Conservation (phyloP, 1,140 invertebrate species). For the Paramacrobiotus metropolitanus region DNA sequence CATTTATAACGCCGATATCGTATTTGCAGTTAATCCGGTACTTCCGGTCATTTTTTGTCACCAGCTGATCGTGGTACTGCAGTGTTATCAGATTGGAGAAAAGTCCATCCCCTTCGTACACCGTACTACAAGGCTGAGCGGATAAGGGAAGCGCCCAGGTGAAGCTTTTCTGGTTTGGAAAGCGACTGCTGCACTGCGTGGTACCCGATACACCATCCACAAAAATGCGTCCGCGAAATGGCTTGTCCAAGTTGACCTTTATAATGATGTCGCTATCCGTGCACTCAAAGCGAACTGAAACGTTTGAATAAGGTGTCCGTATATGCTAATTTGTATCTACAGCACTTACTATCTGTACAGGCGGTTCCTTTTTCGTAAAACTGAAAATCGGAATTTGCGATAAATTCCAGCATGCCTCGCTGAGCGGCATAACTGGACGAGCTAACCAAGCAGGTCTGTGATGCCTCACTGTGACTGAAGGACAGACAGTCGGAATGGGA, state of each 20-base stretch:
- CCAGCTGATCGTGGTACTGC: constrained; percentile 81
- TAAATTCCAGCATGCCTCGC: neutral
- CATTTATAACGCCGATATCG: constrained; percentile 84
- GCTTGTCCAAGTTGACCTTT: constrained; percentile 67
- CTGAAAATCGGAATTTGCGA: neutral
- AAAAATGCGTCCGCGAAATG: constrained; percentile 80
- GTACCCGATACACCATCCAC: constrained; percentile 73
- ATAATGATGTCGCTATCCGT: constrained; percentile 79
- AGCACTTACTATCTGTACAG: neutral
- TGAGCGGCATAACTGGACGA: neutral
- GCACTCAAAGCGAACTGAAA: constrained; percentile 63
- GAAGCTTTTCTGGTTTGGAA: constrained; percentile 17
- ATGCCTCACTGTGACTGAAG: neutral
- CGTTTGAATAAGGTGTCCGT: neutral
- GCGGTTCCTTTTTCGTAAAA: neutral
- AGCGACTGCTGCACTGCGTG: constrained; percentile 65
- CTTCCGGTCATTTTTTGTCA: constrained; percentile 88
- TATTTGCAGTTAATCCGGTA: constrained; percentile 90
- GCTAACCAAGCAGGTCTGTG: neutral
- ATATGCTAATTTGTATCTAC: neutral
- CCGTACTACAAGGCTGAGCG: neutral
- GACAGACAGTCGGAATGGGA: neutral
- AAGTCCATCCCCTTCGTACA: constrained; percentile 44
- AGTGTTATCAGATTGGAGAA: constrained; percentile 82
- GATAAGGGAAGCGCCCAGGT: constrained; percentile 3